A percentile compares a stretch with the other conserved stretches of the same genome.
Conservation (phyloP, 1,140 invertebrate species). For the Vanessa atalanta region DNA sequence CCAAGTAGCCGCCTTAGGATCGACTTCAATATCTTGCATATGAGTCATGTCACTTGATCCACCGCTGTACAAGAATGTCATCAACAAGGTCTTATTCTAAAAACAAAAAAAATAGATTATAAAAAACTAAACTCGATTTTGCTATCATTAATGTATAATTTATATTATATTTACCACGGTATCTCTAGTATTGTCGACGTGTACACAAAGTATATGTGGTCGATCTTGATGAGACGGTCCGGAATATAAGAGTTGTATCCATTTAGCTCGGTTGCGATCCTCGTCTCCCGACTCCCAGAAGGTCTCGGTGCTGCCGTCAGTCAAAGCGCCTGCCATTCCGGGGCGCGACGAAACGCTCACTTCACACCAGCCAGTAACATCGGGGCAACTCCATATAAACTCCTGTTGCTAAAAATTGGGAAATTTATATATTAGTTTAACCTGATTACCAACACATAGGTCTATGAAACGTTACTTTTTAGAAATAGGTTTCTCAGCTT, state of each 20-base stretch:
- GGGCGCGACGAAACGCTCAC: conserved; percentile 95
- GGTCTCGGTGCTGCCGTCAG: conserved; percentile 97
- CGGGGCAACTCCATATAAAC: conserved; percentile 64
- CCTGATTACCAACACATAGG: too few species aligned
- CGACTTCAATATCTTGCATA: conserved; percentile 91
- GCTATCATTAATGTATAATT: not conserved
- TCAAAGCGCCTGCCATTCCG: conserved; percentile 95
- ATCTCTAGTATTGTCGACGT: conserved; percentile 96
- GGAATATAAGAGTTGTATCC: conserved; percentile 77
- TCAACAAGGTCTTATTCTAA: conserved; percentile 93
- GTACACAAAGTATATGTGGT: conserved; percentile 89
- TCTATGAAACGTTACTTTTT: too few species aligned
- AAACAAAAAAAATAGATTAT: conserved; percentile 51
- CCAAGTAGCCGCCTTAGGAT: conserved; percentile 90
- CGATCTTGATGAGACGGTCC: conserved; percentile 80
- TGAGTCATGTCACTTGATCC: conserved; percentile 90
- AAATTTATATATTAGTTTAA: not conserved
- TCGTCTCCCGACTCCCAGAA: conserved; percentile 99
- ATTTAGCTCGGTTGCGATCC: conserved; percentile 94
- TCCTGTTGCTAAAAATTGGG: conserved; percentile 48
- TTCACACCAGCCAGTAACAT: conserved; percentile 87
- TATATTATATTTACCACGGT: conserved; percentile 85
- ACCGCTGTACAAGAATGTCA: conserved; percentile 90
- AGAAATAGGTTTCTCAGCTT: too few species aligned
- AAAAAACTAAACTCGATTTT: not conserved